A percentile compares a stretch with the other conserved stretches of the same genome.
These are phyloP conservation scores for Pyrochroa serraticornis DNA, from an alignment of 2,888 invertebrate genomes.

Conservation along the genomic window DNA sequence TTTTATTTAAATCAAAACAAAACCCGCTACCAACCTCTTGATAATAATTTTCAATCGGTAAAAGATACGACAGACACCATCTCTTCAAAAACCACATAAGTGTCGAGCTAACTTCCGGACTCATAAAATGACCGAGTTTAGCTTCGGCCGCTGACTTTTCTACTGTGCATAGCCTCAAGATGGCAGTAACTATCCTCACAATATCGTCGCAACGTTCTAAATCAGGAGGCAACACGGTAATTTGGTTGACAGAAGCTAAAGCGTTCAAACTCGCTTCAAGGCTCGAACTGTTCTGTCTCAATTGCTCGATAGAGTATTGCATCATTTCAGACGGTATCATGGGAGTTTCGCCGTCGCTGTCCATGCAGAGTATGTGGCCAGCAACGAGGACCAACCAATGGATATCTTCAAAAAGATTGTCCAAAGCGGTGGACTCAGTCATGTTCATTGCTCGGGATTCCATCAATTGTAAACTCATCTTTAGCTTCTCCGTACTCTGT, in stretches of 20 bases:
- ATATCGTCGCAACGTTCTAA: conserved; percentile 58
- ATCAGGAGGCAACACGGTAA: conserved; percentile 45
- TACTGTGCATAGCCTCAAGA: conserved; percentile 76
- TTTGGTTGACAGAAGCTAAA: conserved; percentile 33
- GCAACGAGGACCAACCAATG: conserved; percentile 87
- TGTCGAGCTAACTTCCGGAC: conserved; percentile 79
- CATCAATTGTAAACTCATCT: conserved; percentile 52
- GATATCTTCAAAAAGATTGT: conserved; percentile 82
- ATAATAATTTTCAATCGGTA: conserved; percentile 67
- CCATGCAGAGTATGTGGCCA: conserved; percentile 72
- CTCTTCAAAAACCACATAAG: conserved; percentile 80
- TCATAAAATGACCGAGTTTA: conserved; percentile 70
- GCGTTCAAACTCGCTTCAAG: conserved; percentile 54
- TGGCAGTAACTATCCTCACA: conserved; percentile 70
- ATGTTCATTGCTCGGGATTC: conserved; percentile 54
- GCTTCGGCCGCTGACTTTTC: conserved; percentile 75
- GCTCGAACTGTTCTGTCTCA: conserved; percentile 47
- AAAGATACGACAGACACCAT: conserved; percentile 76
- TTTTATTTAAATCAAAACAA: conserved; percentile 9
- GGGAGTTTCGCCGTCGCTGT: conserved; percentile 70
- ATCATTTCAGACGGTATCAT: conserved; percentile 71
- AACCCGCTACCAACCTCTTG: conserved; percentile 56
- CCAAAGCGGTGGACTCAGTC: conserved; percentile 56
- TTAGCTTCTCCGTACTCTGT: conserved; percentile 49
- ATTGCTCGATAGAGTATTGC: conserved; percentile 64